Evolutionary conservation across 2,888 invertebrate species (phyloP), one percentile per base, ranked within the genome.

Genomic region (Phaonia tiefii): DNA sequence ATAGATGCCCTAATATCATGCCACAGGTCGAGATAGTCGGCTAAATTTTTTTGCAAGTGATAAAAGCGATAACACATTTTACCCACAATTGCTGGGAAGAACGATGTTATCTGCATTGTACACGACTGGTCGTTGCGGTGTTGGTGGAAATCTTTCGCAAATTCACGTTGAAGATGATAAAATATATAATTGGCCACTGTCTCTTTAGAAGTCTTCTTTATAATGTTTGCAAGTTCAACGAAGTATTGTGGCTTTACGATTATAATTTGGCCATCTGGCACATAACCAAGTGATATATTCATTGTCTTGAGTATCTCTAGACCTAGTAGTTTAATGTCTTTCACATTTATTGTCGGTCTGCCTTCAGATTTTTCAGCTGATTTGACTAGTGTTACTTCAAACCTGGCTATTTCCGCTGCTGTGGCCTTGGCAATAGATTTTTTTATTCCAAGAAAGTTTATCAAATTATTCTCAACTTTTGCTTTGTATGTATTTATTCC

Each of bases 181-280:
- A 10, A 54, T 54, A 63, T 63, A 22, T 42, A 63, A 15, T 63
- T 63, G 22, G 22, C 42, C 63, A 63, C 42, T 37, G 20, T 20
- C 22, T 20, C 3, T 22, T 20, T 20, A 10, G 39, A 22, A 2
- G 63, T 42, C 3, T 1, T 42, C 42, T 63, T 42, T 15, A 63
- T 22, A 13, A n/a, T 20, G 2, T 63, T 20, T 20, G 13, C 11
- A 1, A 63, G 22, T 5, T 8, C 7, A 22, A 39, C 13, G 2
- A 42, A 4, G 22, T 42, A 63, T 11, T 20, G 11, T 2, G 63
- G 63, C 13, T 42, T 42, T 5, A 11, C 11, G 20, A n/a, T 20
- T 8, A 8, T 8, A 10, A 60, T 39, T 20, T 20, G 3, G 1
- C 60, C 39, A 0, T 1, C 7, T 1, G 60, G 39, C 20, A 60